Conservation (phyloP, 2,888 invertebrate species). For the Amblyjoppa fuscipennis region DNA sequence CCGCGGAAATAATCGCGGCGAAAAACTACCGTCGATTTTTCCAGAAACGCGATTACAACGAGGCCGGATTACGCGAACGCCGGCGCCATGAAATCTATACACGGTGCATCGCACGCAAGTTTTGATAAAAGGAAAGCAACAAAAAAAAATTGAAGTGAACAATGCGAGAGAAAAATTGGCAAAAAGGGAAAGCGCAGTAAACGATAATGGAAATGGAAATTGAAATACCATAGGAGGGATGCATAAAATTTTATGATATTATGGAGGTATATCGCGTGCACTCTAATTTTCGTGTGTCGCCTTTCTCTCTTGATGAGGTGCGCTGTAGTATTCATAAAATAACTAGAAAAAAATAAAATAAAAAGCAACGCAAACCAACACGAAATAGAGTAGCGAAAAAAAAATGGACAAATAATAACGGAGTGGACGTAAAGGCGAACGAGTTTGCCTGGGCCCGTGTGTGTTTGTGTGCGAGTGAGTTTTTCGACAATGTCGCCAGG, state of each 20-base stretch:
- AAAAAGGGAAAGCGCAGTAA: constrained; percentile 22
- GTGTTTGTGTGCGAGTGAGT: background rate
- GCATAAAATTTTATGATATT: constrained; percentile 52
- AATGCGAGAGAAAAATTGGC: background rate
- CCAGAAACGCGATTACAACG: background rate
- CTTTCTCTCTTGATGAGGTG: constrained; percentile 28
- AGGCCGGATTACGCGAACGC: background rate
- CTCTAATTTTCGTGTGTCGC: constrained; percentile 17
- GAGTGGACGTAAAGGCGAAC: constrained; percentile 33
- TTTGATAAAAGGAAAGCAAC: background rate
- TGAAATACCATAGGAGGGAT: constrained; percentile 46
- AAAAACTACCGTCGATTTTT: background rate
- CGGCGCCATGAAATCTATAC: background rate
- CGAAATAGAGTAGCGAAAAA: constrained; percentile 44
- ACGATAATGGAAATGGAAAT: constrained; percentile 47
- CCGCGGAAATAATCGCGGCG: constrained; percentile 3
- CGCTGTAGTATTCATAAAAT: constrained; percentile 19
- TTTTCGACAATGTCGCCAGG: constrained; percentile 44
- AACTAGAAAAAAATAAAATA: constrained; percentile 38
- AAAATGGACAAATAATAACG: constrained; percentile 58
- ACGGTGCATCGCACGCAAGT: background rate
- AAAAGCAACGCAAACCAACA: constrained; percentile 25
- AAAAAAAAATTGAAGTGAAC: background rate
- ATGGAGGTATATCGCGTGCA: constrained; percentile 6
- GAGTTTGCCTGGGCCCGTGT: constrained; percentile 5